phyloP scores from a whole-genome alignment of 2,113 vertebrate genomes.

The Sylvia atricapilla region DNA sequence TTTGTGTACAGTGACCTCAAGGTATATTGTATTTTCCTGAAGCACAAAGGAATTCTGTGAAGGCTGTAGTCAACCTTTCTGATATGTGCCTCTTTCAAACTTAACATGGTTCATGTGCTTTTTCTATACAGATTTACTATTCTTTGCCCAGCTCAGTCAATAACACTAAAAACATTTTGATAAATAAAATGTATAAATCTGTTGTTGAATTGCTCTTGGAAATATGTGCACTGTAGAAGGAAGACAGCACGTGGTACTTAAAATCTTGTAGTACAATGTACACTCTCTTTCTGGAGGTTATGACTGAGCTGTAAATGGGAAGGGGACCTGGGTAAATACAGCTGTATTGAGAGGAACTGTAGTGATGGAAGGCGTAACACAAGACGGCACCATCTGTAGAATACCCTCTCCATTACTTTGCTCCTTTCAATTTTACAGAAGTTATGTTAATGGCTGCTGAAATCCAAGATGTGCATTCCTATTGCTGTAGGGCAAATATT shows the following conservation, averaged over 20 bases:
- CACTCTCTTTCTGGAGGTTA: not conserved
- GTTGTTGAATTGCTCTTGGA: not conserved
- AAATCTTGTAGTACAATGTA: not conserved
- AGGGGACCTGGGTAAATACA: not conserved
- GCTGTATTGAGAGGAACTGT: not conserved
- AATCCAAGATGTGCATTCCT: not conserved
- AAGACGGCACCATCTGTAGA: not conserved
- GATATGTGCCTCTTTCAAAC: not conserved
- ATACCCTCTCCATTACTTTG: not conserved
- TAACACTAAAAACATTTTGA: not conserved
- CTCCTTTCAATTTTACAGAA: not conserved
- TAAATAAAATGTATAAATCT: not conserved
- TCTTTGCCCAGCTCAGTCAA: not conserved
- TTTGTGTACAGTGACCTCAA: not conserved
- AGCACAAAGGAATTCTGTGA: not conserved
- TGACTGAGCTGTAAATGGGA: not conserved
- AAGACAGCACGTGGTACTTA: not conserved
- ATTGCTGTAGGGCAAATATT: not conserved
- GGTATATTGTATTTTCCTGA: not conserved
- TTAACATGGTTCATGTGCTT: not conserved
- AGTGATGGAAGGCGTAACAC: not conserved
- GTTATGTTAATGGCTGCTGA: not conserved
- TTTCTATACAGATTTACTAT: not conserved
- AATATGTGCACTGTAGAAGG: not conserved
- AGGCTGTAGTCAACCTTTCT: not conserved